These are phyloP conservation scores for Lepidurus packardi DNA, from an alignment of 1,140 invertebrate species.

Conservation along the genomic window DNA sequence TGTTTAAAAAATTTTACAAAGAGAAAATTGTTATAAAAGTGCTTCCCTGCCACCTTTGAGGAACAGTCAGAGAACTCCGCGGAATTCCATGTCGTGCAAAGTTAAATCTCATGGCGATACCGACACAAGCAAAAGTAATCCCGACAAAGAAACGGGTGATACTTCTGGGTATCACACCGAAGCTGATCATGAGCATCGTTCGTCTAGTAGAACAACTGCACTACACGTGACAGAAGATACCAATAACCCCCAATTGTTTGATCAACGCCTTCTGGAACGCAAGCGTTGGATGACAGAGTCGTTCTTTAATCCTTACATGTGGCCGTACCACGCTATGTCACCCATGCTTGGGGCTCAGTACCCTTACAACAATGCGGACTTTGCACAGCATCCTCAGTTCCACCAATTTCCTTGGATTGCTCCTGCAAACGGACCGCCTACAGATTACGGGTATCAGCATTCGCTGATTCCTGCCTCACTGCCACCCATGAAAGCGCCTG, in stretches of 20 bases:
- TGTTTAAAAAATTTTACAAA: neutral
- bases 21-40: neutral
- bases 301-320: neutral
- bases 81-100: neutral
- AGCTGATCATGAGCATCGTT: neutral
- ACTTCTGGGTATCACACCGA: conserved; percentile 32
- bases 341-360: neutral
- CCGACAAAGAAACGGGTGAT: conserved; percentile 6
- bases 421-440: neutral
- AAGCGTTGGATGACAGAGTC: neutral
- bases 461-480: neutral
- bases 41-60: conserved; percentile 3
- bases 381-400: neutral
- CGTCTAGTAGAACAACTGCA: neutral
- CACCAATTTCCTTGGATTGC: neutral
- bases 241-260: neutral
- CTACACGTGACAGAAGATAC: neutral
- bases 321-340: neutral
- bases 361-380: neutral
- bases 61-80: neutral
- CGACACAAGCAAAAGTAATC: neutral
- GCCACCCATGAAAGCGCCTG: neutral
- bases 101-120: neutral
- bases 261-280: neutral
- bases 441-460: neutral